A percentile compares a stretch with the other conserved stretches of the same genome.
Conservation (phyloP, 2,113 vertebrate genomes). For the Puffinus mauretanicus region DNA sequence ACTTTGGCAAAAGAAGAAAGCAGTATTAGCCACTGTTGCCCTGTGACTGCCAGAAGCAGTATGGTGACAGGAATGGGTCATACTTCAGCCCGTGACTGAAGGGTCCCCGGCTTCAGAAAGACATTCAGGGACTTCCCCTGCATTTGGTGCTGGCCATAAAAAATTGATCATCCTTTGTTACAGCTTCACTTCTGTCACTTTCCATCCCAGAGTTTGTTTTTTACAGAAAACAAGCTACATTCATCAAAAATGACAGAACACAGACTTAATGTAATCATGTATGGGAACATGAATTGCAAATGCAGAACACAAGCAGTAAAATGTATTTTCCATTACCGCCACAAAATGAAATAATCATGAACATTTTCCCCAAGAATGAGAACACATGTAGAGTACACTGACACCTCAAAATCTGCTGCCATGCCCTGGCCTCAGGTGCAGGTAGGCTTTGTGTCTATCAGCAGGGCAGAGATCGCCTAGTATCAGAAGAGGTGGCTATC, state of each 20-base stretch:
- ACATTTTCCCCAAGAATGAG: conserved; percentile 77
- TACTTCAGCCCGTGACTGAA: background rate
- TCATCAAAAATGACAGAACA: conserved; percentile 98
- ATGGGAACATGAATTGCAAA: conserved; percentile 98
- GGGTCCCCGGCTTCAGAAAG: conserved; percentile 10
- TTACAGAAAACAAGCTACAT: conserved; percentile 93
- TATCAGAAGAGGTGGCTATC: background rate
- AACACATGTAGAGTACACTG: conserved; percentile 70
- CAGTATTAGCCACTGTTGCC: background rate
- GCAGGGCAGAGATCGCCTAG: background rate
- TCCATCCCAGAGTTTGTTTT: conserved; percentile 89
- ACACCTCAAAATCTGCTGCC: conserved; percentile 52
- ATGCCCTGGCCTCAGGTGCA: background rate
- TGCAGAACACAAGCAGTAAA: conserved; percentile 72
- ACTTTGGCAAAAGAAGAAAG: background rate
- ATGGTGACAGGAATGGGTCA: background rate
- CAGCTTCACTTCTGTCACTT: conserved; percentile 93
- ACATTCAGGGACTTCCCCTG: conserved; percentile 33
- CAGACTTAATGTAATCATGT: conserved; percentile 95
- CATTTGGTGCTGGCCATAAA: conserved; percentile 78
- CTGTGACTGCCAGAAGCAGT: background rate
- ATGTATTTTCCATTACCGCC: conserved; percentile 90
- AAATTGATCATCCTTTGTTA: conserved; percentile 92
- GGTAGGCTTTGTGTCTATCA: background rate
- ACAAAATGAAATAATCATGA: conserved; percentile 95